Percentiles rank a stretch among this genome's conserved stretches.
These are phyloP conservation scores for Zosterops pallidus DNA, from an alignment of 2,113 vertebrate species.

Conservation along the genomic window DNA sequence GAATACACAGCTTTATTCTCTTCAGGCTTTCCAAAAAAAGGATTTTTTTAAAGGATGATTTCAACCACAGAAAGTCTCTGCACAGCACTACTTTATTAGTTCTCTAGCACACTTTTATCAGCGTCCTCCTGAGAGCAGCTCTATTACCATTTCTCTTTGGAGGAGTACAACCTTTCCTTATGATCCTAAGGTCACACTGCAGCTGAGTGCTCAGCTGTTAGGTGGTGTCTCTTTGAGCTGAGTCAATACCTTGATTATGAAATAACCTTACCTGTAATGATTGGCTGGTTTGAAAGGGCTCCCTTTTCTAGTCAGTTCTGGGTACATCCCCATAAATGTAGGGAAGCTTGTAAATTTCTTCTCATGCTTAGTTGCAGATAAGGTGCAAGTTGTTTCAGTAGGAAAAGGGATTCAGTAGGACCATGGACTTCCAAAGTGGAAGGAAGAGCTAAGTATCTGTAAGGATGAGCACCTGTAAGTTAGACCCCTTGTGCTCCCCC, in stretches of 20 bases:
- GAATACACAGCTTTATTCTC: slow-evolving; percentile 2
- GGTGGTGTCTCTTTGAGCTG: neutral
- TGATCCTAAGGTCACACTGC: slow-evolving; percentile 20
- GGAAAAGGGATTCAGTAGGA: neutral
- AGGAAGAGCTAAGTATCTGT: neutral
- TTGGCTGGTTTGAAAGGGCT: neutral
- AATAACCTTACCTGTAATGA: neutral
- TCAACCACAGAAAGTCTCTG: slow-evolving; percentile 24
- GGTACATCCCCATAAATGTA: neutral
- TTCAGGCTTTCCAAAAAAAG: neutral
- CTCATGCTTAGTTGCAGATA: neutral
- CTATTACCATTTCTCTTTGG: slow-evolving; percentile 37
- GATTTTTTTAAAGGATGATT: neutral
- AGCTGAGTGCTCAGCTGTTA: neutral
- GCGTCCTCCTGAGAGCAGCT: slow-evolving; percentile 20
- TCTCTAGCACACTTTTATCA: slow-evolving; percentile 25
- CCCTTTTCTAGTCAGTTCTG: neutral
- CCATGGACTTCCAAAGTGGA: neutral
- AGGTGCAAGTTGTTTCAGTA: neutral
- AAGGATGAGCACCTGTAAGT: neutral
- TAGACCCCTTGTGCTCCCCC: neutral
- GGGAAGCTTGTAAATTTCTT: neutral
- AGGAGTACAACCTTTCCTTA: slow-evolving; percentile 1
- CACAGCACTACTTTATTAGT: slow-evolving; percentile 32
- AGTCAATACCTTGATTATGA: neutral